Percentiles rank a stretch among this genome's conserved stretches.
Conservation (phyloP, 2,113 vertebrate genomes). For the Hydrolagus affinis region DNA sequence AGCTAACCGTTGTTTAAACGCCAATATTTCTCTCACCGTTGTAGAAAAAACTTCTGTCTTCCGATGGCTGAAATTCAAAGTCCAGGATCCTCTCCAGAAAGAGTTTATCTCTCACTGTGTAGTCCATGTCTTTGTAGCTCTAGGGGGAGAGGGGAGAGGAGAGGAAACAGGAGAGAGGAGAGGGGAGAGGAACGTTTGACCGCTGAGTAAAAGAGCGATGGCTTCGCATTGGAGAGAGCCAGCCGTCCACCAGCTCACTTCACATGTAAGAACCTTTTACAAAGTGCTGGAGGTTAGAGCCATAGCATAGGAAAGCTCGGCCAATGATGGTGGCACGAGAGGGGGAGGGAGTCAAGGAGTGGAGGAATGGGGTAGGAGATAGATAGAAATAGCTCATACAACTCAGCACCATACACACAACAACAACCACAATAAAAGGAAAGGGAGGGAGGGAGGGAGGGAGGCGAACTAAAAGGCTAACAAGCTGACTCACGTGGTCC, state of each 20-base stretch:
- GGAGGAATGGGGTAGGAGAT: no score
- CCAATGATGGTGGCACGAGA: no score
- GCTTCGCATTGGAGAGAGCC: neutral
- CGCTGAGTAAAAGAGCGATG: neutral
- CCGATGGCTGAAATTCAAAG: slow-evolving; percentile 36
- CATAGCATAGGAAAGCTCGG: no score
- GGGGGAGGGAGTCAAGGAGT: no score
- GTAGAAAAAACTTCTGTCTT: slow-evolving; percentile 36
- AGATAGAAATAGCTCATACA: neutral
- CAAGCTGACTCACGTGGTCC: slow-evolving; percentile 39
- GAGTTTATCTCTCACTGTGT: slow-evolving; percentile 35
- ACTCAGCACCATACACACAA: neutral
- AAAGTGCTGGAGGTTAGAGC: neutral
- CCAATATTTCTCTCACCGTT: neutral
- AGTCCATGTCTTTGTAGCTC: slow-evolving; percentile 17
- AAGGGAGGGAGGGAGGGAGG: no score
- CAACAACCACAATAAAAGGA: no score
- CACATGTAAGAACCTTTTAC: neutral
- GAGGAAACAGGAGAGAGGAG: neutral
- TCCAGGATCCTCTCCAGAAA: slow-evolving; percentile 36
- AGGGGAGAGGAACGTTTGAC: neutral
- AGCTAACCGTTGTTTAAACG: neutral
- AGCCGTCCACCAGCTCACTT: neutral
- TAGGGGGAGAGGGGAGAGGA: neutral
- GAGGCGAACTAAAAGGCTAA: neutral